Base-by-base conservation (phyloP, 2,888 invertebrate genomes). In the Cosmopolites sordidus region DNA sequence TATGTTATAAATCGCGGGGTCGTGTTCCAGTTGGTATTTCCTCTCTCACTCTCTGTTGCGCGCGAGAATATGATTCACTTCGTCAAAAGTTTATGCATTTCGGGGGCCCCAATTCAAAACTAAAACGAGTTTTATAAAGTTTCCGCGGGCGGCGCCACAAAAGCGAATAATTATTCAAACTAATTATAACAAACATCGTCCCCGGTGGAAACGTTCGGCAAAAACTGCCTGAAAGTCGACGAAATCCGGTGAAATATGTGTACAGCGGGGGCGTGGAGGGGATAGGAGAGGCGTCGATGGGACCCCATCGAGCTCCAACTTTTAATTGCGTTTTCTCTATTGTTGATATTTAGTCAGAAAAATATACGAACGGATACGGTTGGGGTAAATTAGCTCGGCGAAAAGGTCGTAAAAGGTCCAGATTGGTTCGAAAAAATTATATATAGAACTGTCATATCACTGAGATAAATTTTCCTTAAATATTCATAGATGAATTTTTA, bases 101-200 rank as follows among this genome's bases (percentile, higher is more conserved):
- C 33, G 33, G 22, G n/a, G 33, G 11, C 33, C 33, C 33, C 33
- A 33, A 33, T 33, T 33, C 33, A 33, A 33, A 33, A 33, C 33
- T 33, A 33, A 33, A 33, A 33, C 33, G 33, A 33, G 33, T 33
- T 33, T 33, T 33, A 33, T 33, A 33, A 33, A 33, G 33, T 33
- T 33, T 5, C 4, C 3, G 33, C n/a, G 33, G 22, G 33, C n/a
- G 33, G n/a, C n/a, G 12, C 33, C 12, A 33, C 33, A 33, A 43
- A 22, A 49, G 33, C 16, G 22, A 43, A 43, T 49, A 50, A 51
- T 33, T 46, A 51, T 51, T 46, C 46, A 46, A 37, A 45, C 40
- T 47, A 52, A 52, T 52, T 47, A 47, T 30, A 47, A 47, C 52
- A 38, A 47, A 48, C 52, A 33, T 22, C 14, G 46, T 29, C 33